phyloP scores from a whole-genome alignment of 2,113 vertebrate species.

The Seriola rivoliana region DNA sequence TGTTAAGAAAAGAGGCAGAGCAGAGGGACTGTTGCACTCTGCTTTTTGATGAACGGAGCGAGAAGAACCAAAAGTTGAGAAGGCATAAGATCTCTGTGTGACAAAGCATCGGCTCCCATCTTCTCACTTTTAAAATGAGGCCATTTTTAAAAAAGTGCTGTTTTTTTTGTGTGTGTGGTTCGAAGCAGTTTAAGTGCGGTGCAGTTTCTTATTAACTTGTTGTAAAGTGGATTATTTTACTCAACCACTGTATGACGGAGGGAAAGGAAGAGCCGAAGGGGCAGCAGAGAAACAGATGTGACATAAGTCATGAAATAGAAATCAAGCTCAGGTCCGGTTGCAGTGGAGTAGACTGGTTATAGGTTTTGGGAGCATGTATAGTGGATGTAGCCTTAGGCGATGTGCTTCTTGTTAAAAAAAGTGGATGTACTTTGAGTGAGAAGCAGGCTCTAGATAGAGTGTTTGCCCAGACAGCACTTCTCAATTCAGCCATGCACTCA shows the following conservation, averaged over 20 bases:
- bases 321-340: conserved; percentile 65
- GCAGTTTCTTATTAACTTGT: conserved; percentile 53
- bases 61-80: conserved; percentile 29
- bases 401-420: conserved; percentile 73
- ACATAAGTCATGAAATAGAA: conserved; percentile 77
- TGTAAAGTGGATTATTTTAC: conserved; percentile 56
- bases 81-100: conserved; percentile 7
- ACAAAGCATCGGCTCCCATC: conserved; percentile 14
- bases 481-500: conserved; percentile 66
- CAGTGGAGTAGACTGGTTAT: conserved; percentile 53
- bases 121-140: conserved; percentile 29
- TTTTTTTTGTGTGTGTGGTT: conserved; percentile 4
- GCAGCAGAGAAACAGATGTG: conserved; percentile 56
- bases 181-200: conserved; percentile 45
- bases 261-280: conserved; percentile 62
- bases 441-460: conserved; percentile 57
- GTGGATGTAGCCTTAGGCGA: conserved; percentile 70
- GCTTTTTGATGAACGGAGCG: conserved; percentile 18
- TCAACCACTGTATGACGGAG: conserved; percentile 44
- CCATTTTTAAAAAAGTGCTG: not conserved
- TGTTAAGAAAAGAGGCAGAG: conserved; percentile 41
- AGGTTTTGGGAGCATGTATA: conserved; percentile 63
- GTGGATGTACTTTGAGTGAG: conserved; percentile 63
- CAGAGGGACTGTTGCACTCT: conserved; percentile 31
- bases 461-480: conserved; percentile 74